Base-by-base conservation (phyloP, 2,888 invertebrate genomes). In the Melanotus villosus region DNA sequence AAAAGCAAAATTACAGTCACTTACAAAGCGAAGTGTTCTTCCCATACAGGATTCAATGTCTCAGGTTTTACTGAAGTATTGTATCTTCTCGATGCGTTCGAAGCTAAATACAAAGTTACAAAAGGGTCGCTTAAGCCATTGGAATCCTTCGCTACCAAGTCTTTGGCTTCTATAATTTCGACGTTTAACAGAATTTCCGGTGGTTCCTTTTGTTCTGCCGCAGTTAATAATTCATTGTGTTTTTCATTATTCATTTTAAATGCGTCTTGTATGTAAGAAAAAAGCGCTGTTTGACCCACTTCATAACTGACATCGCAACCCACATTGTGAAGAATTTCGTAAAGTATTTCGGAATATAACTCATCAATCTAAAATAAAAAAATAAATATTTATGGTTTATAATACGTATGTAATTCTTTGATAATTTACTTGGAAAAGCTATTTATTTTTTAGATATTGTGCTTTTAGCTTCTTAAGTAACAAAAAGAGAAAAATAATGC, bases 111-210 rank as follows among this genome's bases (percentile, higher is more conserved):
- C 80, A 99, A 89, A 73, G 98, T 98, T 65, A 98, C 98, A 84
- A 97, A 99, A 0, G 99, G 99, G 85, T 99, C 99, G 78, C 97
- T 97, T 74, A 96, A 89, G n/a, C 98, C 96, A 81, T 94, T 96
- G 0, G 95, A 90, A 83, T 96, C 96, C 84, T 95, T 95, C 16
- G 95, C 91, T 70, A 90, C 88, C 43, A 96, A 84, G 78, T 95
- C 94, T 85, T 94, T 95, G 1, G 94, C 95, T 85, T 95, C 95
- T 59, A 95, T 90, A 3, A 96, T 90, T 85, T 95, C 94, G 7
- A 96, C 92, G 81, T 95, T 95, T 43, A 96, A 85, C 84, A 93
- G 89, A 77, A 95, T 87, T 78, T 94, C 93, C 0, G 95, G 95
- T 0, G 95, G 92, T 87, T 95, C 93, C 83, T 94, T 94, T 10